Conservation (phyloP, 2,113 vertebrate species). For the Carassius auratus region DNA sequence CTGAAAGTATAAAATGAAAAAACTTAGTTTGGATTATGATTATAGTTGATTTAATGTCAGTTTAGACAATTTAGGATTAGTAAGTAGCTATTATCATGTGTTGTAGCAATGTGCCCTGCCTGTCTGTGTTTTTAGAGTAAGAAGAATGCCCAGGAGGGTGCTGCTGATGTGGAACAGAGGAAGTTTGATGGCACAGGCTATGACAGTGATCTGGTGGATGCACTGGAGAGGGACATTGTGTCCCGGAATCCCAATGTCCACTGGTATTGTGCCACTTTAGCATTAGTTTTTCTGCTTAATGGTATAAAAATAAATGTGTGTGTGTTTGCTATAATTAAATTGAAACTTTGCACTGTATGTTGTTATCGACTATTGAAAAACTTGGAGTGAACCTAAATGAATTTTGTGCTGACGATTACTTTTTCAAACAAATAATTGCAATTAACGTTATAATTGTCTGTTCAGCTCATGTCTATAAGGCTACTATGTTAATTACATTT, state of each 20-base stretch:
- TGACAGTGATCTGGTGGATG: slow-evolving; percentile 90
- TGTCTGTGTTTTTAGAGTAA: slow-evolving; percentile 75
- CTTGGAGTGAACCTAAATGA: no score
- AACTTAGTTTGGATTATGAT: neutral
- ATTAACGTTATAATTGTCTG: no score
- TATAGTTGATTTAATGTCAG: neutral
- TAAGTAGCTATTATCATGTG: neutral
- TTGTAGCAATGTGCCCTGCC: neutral
- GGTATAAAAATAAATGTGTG: neutral
- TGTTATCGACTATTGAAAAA: no score
- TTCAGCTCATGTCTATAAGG: no score
- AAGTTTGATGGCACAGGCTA: slow-evolving; percentile 91
- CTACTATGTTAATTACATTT: no score
- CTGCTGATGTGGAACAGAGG: slow-evolving; percentile 83
- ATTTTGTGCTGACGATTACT: no score
- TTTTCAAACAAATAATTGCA: no score
- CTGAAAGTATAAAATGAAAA: neutral
- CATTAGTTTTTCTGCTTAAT: neutral
- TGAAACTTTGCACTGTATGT: no score
- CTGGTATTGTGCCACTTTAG: slow-evolving; percentile 77
- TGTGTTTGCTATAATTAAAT: neutral
- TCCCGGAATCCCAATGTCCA: slow-evolving; percentile 93
- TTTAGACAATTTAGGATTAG: neutral
- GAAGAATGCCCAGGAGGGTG: slow-evolving; percentile 79
- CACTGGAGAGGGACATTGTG: slow-evolving; percentile 94